Conservation (phyloP, 2,888 invertebrate species). For the Lampropteryx suffumata region DNA sequence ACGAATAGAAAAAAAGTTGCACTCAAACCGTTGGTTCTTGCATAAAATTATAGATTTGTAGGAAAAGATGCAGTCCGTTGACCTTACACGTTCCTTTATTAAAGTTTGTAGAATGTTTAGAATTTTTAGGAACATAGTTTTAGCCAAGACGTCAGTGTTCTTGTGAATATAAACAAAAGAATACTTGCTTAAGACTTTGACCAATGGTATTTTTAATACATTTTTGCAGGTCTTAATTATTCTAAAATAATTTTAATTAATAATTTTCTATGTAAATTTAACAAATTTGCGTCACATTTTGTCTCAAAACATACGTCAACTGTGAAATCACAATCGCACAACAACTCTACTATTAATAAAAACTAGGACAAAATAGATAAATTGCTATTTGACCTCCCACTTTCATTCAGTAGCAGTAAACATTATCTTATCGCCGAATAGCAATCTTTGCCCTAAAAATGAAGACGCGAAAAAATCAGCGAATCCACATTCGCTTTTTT, state of each 20-base stretch:
- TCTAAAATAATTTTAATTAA: too few species aligned
- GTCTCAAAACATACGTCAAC: too few species aligned
- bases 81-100: constrained; percentile 5
- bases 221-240: too few species aligned
- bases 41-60: constrained; percentile 24
- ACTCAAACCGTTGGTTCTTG: constrained; percentile 48
- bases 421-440: constrained; percentile 34
- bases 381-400: constrained; percentile 28
- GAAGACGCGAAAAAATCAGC: constrained; percentile 25
- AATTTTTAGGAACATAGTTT: not conserved
- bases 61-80: constrained; percentile 6
- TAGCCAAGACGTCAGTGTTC: not conserved
- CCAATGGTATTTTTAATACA: too few species aligned
- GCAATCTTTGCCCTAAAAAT: constrained; percentile 34
- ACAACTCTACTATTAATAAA: constrained; percentile 18
- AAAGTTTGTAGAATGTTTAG: not conserved
- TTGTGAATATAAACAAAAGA: too few species aligned
- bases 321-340: too few species aligned
- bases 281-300: not conserved
- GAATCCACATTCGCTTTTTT: constrained; percentile 40
- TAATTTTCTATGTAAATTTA: too few species aligned
- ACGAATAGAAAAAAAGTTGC: constrained; percentile 39
- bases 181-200: not conserved
- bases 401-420: constrained; percentile 30
- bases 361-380: constrained; percentile 33